Conservation (phyloP, 2,888 invertebrate species). For the Carabus problematicus region DNA sequence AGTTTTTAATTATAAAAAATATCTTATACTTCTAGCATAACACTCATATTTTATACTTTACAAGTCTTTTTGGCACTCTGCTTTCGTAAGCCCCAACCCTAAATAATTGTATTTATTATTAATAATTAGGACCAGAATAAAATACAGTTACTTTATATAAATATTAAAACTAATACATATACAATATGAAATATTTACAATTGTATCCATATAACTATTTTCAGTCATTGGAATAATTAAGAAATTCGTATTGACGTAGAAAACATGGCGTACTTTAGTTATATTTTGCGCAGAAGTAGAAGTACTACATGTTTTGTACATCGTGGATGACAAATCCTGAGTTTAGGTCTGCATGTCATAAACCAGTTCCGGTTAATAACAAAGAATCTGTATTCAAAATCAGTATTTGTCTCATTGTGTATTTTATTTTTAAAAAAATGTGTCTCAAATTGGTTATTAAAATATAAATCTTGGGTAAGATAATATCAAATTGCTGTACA, state of each 20-base stretch:
- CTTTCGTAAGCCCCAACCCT: constrained; percentile 46
- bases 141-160: constrained; percentile 48
- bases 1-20: constrained; percentile 37
- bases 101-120: constrained; percentile 42
- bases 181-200: constrained; percentile 41
- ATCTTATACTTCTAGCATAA: constrained; percentile 33
- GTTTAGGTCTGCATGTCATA: background rate
- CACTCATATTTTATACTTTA: constrained; percentile 29
- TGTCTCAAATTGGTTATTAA: no score
- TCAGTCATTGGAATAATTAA: constrained; percentile 38
- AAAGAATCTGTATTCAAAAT: background rate
- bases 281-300: background rate
- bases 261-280: constrained; percentile 18
- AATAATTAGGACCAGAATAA: constrained; percentile 52
- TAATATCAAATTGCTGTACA: constrained; percentile 5
- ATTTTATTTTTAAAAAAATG: no score
- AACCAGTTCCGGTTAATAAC: background rate
- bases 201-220: constrained; percentile 36
- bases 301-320: constrained; percentile 20
- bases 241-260: constrained; percentile 16
- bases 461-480: background rate
- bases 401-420: background rate
- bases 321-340: constrained; percentile 29
- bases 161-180: constrained; percentile 46
- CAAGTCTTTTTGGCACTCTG: constrained; percentile 51